phyloP scores from a whole-genome alignment of 2,113 vertebrate species.

The Electrona antarctica region DNA sequence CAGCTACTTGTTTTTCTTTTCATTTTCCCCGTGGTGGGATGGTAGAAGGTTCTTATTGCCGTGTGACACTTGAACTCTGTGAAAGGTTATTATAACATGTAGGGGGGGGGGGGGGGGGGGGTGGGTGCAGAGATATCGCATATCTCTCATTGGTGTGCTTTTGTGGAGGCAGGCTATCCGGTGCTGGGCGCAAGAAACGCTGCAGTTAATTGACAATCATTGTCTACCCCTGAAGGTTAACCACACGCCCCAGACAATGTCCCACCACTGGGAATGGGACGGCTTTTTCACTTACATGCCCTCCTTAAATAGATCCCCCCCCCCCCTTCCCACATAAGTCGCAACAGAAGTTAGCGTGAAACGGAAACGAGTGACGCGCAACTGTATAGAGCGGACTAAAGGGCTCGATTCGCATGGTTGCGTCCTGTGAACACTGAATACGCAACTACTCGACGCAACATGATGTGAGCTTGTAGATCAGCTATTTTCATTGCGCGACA shows the following conservation, averaged over 20 bases:
- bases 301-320: conserved; percentile 68
- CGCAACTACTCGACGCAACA: too few relatives aligned
- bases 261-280: conserved; percentile 66
- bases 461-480: too few relatives aligned
- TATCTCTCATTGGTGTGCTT: conserved; percentile 70
- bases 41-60: conserved; percentile 76
- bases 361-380: conserved; percentile 51
- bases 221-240: conserved; percentile 78
- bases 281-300: conserved; percentile 74
- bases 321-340: conserved; percentile 43
- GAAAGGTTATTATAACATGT: conserved; percentile 82
- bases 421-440: too few relatives aligned
- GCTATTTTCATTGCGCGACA: too few relatives aligned
- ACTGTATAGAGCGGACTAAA: not conserved
- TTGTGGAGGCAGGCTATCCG: conserved; percentile 64
- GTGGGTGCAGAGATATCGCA: conserved; percentile 62
- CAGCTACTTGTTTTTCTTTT: conserved; percentile 81
- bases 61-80: conserved; percentile 80
- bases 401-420: too few relatives aligned
- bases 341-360: conserved; percentile 39
- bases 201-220: conserved; percentile 80
- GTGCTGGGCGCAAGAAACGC: conserved; percentile 69
- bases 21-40: conserved; percentile 75
- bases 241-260: conserved; percentile 71
- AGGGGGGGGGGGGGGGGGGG: conserved; percentile 21